Conservation (phyloP, 2,888 invertebrate species). For the Theretra japonica region DNA sequence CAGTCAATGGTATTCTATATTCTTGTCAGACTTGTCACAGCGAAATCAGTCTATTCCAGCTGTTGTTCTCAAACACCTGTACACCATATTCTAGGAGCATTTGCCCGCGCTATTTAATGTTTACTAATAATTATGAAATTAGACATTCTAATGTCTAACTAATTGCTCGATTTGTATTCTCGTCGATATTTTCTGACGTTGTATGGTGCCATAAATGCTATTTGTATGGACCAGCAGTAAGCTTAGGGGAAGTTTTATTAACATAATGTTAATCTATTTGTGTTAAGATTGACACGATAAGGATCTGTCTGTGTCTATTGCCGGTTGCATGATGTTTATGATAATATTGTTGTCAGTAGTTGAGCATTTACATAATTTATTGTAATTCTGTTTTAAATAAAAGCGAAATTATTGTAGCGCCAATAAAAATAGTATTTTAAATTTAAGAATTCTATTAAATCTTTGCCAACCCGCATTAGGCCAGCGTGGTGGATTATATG, state of each 20-base stretch:
- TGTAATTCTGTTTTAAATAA: no score
- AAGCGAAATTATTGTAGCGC: no score
- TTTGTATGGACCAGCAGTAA: constrained; percentile 20
- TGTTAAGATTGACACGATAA: constrained; percentile 12
- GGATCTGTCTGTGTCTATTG: background rate
- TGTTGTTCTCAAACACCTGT: constrained; percentile 26
- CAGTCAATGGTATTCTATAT: constrained; percentile 3
- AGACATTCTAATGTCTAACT: constrained; percentile 22
- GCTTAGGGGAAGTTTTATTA: constrained; percentile 19
- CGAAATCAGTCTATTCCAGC: constrained; percentile 30
- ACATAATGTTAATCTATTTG: constrained; percentile 13
- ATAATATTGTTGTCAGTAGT: background rate
- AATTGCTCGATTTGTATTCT: constrained; percentile 27
- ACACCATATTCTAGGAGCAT: constrained; percentile 27
- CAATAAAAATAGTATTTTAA: no score
- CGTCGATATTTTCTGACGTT: constrained; percentile 18
- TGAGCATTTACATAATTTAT: background rate
- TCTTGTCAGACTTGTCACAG: constrained; percentile 3
- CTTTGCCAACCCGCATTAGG: no score
- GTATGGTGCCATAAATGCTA: constrained; percentile 18
- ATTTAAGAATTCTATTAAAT: no score
- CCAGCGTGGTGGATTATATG: no score
- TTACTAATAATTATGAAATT: constrained; percentile 19
- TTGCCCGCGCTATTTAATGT: constrained; percentile 12
- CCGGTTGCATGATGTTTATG: background rate